Percentiles rank a stretch among this genome's conserved stretches.
Conservation (phyloP, 2,113 vertebrate species). For the Boulengeromyrus knoepffleri region DNA sequence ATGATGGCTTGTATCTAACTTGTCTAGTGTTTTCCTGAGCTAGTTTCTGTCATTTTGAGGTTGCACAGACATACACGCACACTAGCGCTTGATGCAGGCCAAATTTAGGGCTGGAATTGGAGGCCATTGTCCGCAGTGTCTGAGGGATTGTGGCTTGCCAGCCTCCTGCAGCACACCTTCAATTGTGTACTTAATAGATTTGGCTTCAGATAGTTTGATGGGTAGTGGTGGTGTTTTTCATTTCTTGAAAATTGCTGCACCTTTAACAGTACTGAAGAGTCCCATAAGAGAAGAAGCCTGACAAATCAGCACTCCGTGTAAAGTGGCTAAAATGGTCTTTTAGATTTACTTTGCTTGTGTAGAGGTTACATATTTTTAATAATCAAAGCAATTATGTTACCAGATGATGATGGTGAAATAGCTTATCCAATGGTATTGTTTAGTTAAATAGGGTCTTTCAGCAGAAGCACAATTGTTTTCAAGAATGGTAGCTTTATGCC, state of each 20-base stretch:
- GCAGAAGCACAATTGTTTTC: not conserved
- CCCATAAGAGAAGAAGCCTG: not conserved
- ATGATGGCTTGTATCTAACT: not conserved
- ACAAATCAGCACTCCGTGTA: slow-evolving; percentile 1
- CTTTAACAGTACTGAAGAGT: not conserved
- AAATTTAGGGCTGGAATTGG: not conserved
- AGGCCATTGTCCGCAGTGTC: not conserved
- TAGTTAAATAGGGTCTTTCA: not conserved
- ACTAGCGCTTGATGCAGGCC: not conserved
- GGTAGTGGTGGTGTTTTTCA: not conserved
- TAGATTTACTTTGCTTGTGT: not conserved
- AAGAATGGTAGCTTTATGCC: not conserved
- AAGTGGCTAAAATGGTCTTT: not conserved
- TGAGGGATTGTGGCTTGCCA: not conserved
- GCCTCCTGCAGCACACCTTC: not conserved
- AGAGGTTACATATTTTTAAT: not conserved
- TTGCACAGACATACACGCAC: not conserved
- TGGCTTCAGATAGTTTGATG: not conserved
- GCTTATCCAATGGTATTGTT: not conserved
- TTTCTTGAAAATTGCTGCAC: not conserved
- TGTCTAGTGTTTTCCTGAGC: not conserved
- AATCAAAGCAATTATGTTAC: not conserved
- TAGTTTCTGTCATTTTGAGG: not conserved
- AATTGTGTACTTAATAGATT: not conserved
- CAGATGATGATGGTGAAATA: not conserved